A percentile compares a stretch with the other conserved stretches of the same genome.
These are phyloP conservation scores for Shinisaurus crocodilurus DNA, from an alignment of 2,113 vertebrate genomes.

Conservation along the genomic window DNA sequence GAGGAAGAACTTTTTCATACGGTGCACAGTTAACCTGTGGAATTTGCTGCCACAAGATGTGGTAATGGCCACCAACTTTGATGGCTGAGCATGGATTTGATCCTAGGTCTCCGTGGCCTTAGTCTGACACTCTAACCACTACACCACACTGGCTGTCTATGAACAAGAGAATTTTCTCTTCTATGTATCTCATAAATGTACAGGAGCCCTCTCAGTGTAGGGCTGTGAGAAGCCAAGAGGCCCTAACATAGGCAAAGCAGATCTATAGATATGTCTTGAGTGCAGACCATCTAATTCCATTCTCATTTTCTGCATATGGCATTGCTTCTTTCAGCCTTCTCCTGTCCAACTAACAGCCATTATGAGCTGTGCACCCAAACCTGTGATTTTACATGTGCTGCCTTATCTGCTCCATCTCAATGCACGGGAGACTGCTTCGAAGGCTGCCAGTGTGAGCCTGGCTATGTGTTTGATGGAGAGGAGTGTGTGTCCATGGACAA, in stretches of 20 bases:
- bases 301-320: neutral
- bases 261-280: neutral
- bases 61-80: too few relatives aligned
- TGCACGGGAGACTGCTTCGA: slow-evolving; percentile 69
- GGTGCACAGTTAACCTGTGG: too few relatives aligned
- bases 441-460: slow-evolving; percentile 77
- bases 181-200: neutral
- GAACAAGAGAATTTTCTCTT: neutral
- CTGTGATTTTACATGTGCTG: slow-evolving; percentile 73
- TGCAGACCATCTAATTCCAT: neutral
- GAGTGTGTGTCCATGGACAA: slow-evolving; percentile 69
- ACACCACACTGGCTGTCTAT: neutral
- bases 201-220: neutral
- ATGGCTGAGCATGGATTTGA: neutral
- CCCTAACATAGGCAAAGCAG: neutral
- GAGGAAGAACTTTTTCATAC: too few relatives aligned
- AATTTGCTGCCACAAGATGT: too few relatives aligned
- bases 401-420: slow-evolving; percentile 45
- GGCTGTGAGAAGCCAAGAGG: neutral
- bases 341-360: slow-evolving; percentile 75
- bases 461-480: slow-evolving; percentile 72
- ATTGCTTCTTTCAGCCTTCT: slow-evolving; percentile 53
- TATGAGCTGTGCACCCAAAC: slow-evolving; percentile 75
- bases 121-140: neutral
- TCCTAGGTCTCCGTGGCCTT: neutral